These are phyloP conservation scores for Mylabris phalerata DNA, from an alignment of 1,140 invertebrate species.

Conservation along the genomic window DNA sequence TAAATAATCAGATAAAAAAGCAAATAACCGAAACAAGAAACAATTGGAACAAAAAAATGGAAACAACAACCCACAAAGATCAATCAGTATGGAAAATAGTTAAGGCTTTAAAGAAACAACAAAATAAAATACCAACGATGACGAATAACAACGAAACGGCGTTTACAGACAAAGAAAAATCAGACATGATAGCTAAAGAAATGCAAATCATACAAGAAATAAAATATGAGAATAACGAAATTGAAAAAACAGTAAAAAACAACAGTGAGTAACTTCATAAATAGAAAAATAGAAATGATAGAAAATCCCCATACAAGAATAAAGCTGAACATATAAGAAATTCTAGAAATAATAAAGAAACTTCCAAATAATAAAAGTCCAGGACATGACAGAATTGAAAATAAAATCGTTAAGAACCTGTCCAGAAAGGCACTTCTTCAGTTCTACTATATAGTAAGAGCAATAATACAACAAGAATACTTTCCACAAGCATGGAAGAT, in stretches of 20 bases:
- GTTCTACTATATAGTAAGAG: slow-evolving; percentile 34
- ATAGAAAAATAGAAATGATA: background rate
- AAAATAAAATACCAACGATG: too few species aligned
- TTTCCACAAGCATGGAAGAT: slow-evolving; percentile 35
- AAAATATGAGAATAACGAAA: background rate
- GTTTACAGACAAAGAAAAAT: background rate
- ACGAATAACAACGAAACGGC: background rate
- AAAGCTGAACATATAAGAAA: background rate
- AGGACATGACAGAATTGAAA: slow-evolving; percentile 29
- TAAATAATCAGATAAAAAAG: too few species aligned
- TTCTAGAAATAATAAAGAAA: slow-evolving; percentile 10
- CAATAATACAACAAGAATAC: slow-evolving; percentile 26
- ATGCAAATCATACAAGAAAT: background rate
- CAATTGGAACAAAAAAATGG: too few species aligned
- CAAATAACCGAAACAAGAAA: too few species aligned
- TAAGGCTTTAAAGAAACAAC: too few species aligned
- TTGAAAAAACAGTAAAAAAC: background rate
- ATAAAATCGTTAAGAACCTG: slow-evolving; percentile 28
- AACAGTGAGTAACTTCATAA: background rate
- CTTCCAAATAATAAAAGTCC: slow-evolving; percentile 30
- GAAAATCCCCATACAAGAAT: background rate
- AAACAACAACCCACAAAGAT: too few species aligned
- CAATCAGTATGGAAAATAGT: too few species aligned
- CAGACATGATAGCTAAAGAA: background rate
- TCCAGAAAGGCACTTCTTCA: slow-evolving; percentile 23